phyloP scores from a whole-genome alignment of 2,888 invertebrate species.

The Tipula confusa region DNA sequence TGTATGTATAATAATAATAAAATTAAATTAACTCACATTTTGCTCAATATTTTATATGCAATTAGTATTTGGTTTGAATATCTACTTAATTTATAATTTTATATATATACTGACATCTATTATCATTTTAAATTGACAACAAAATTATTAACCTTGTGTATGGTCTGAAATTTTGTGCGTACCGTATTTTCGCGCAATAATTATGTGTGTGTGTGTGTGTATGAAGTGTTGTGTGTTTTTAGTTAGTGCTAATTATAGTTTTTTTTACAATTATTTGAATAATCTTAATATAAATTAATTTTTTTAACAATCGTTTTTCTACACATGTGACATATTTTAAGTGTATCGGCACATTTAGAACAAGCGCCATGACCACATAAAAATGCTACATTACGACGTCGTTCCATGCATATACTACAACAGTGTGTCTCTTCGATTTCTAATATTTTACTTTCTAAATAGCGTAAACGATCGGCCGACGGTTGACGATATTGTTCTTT shows the following conservation, averaged over 20 bases:
- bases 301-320: constrained; percentile 50
- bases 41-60: background rate
- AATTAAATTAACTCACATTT: background rate
- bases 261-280: background rate
- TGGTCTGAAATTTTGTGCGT: background rate
- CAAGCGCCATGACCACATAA: constrained; percentile 86
- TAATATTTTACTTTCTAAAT: constrained; percentile 70
- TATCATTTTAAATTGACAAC: background rate
- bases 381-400: constrained; percentile 74
- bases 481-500: constrained; percentile 53
- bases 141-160: background rate
- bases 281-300: constrained; percentile 48
- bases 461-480: constrained; percentile 61
- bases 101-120: background rate
- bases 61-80: background rate
- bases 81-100: background rate
- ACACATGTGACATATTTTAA: constrained; percentile 79
- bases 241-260: background rate
- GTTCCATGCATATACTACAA: constrained; percentile 86
- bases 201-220: background rate
- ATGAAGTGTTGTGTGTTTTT: background rate
- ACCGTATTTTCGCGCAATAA: background rate
- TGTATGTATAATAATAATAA: background rate
- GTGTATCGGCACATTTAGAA: constrained; percentile 72
- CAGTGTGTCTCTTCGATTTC: constrained; percentile 82